Evolutionary conservation across 1,140 invertebrate species (phyloP), one percentile per base, ranked within the genome.

Genomic region (Pollicipes pollicipes): DNA sequence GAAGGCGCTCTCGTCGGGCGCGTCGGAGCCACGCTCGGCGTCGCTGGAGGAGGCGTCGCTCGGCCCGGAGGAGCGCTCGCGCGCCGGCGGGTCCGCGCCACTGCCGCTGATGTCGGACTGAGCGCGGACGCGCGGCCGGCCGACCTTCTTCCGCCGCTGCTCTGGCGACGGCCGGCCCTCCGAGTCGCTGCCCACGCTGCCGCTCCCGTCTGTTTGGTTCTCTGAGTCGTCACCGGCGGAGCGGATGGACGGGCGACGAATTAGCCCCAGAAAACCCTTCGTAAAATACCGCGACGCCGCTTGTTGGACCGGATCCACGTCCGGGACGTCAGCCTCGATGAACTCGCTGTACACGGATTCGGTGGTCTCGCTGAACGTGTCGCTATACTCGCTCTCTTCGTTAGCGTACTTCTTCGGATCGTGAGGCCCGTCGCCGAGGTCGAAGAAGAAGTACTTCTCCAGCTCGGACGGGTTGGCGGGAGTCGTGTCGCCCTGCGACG

Each of bases 381-480:
- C 84, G 73, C 78, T 79, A 70, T 76, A 79, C 72, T 81, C 80
- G 32, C 79, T 78, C 68, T 79, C 78, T 73, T 80, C 78, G 68
- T 80, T 78, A 31, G 77, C 76, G 69, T 73, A 76, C 35, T 72
- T 77, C 35, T 71, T 73, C 30, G 73, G 66, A 24, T 76, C 75
- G 21, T 75, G 74, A 28, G 73, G 69, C 30, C 88, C 88, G 77
- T 88, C 87, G 13, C 88, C 89, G 35, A 93, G 82, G 0, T 87
- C 89, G 75, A 89, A 93, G 78, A 90, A 91, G 80, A 93, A 95
- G 78, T 95, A 95, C 78, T 93, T 93, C 78, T 95, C 91, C 70
- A 95, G 77, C 75, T 93, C 90, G 0, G 91, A 91, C 0, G 89
- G 85, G 71, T 79, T 78, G 26, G 73, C 71, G 37, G 75, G 73